A percentile compares a stretch with the other conserved stretches of the same genome.
phyloP scores from a whole-genome alignment of 2,888 invertebrate species.

The Scaptomyza reducta region DNA sequence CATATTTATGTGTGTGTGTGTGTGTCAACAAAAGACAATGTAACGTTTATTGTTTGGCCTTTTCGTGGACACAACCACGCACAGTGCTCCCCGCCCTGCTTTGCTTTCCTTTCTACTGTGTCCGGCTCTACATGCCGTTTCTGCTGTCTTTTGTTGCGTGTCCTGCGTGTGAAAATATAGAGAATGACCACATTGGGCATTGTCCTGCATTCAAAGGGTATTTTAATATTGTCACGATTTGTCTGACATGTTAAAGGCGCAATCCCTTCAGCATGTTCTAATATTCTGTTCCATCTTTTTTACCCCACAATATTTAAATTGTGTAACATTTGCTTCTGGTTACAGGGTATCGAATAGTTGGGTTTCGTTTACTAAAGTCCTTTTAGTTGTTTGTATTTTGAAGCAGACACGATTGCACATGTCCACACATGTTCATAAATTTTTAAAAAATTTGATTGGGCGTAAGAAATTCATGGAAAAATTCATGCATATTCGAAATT shows the following conservation, averaged over 20 bases:
- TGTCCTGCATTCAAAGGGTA: not conserved
- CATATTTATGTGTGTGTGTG: conserved; percentile 23
- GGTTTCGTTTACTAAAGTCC: not conserved
- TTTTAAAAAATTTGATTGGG: conserved; percentile 80
- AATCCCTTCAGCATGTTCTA: not conserved
- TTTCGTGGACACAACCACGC: conserved; percentile 37
- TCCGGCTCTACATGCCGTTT: conserved; percentile 1
- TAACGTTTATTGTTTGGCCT: conserved; percentile 63
- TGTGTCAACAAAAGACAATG: conserved; percentile 70
- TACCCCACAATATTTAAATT: too few relatives aligned
- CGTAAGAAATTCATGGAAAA: conserved; percentile 73
- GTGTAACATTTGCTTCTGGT: not conserved
- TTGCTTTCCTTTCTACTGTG: conserved; percentile 1
- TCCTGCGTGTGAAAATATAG: conserved; percentile 52
- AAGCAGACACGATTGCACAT: conserved; percentile 33
- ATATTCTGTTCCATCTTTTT: too few relatives aligned
- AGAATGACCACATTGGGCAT: conserved; percentile 50
- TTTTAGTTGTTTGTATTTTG: conserved; percentile 44
- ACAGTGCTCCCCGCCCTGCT: conserved; percentile 13
- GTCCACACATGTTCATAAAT: conserved; percentile 34
- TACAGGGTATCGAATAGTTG: not conserved
- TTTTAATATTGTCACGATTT: conserved; percentile 1
- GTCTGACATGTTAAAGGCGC: not conserved
- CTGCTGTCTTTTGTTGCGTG: conserved; percentile 36
- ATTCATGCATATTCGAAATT: conserved; percentile 36